A percentile compares a stretch with the other conserved stretches of the same genome.
Evolutionary conservation across 2,113 vertebrate genomes (phyloP).

Genomic region (Thamnophis sirtalis): DNA sequence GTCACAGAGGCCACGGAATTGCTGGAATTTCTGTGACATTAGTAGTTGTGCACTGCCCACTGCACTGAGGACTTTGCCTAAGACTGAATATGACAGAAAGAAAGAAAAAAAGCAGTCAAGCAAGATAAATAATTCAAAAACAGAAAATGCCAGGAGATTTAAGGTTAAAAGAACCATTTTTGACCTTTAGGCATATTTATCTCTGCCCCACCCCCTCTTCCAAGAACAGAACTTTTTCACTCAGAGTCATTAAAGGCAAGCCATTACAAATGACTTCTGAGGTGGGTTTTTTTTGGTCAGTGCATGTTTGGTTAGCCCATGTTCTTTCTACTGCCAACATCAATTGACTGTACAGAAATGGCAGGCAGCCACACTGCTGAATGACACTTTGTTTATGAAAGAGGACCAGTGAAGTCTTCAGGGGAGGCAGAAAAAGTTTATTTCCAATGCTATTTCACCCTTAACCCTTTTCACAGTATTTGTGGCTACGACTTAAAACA

Average conservation of each 20-base stretch:
- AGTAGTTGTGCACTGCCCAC: constrained; percentile 81
- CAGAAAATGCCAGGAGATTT: background rate
- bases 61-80: constrained; percentile 95
- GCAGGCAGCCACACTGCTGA: background rate
- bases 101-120: background rate
- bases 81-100: constrained; percentile 65
- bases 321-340: constrained; percentile 10
- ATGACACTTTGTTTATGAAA: background rate
- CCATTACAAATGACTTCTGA: background rate
- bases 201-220: background rate
- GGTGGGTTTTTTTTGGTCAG: background rate
- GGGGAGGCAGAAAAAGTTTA: background rate
- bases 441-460: background rate
- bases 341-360: background rate
- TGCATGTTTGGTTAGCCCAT: constrained; percentile 3
- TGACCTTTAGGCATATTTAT: background rate
- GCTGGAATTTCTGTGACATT: constrained; percentile 94
- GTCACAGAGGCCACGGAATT: constrained; percentile 95
- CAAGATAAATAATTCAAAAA: background rate
- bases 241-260: background rate
- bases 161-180: background rate
- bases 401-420: background rate
- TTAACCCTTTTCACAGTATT: background rate
- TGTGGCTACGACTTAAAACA: background rate
- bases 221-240: background rate